Percentiles rank a stretch among this genome's conserved stretches.
Conservation (phyloP, 2,113 vertebrate genomes). For the Ginglymostoma cirratum region DNA sequence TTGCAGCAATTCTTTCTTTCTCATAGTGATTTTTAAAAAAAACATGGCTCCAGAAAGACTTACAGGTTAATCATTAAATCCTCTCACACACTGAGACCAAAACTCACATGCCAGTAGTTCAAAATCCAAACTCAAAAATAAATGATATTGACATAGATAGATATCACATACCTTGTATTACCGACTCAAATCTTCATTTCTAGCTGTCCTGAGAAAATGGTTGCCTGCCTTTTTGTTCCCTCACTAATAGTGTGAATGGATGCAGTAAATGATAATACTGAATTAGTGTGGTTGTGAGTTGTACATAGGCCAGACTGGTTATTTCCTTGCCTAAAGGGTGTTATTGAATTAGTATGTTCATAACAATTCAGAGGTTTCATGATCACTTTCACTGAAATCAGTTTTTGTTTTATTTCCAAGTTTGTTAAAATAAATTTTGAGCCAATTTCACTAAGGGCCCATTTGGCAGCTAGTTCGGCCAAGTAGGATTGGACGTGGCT, state of each 20-base stretch:
- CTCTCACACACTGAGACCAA: no score
- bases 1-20: no score
- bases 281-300: neutral
- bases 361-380: neutral
- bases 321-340: neutral
- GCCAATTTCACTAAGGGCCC: no score
- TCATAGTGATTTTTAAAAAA: no score
- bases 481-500: no score
- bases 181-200: neutral
- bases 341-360: neutral
- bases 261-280: neutral
- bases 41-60: no score
- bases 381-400: neutral
- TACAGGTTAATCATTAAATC: no score
- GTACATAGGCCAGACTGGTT: neutral
- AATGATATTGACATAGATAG: no score
- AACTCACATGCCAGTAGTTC: no score
- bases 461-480: no score
- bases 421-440: neutral
- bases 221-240: neutral
- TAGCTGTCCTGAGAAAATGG: neutral
- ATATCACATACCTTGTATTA: no score
- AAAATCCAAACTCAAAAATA: no score
- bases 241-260: neutral
- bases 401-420: neutral